phyloP scores from a whole-genome alignment of 37 sponge, comb jelly and placozoan species.

The Halichondria panicea region DNA sequence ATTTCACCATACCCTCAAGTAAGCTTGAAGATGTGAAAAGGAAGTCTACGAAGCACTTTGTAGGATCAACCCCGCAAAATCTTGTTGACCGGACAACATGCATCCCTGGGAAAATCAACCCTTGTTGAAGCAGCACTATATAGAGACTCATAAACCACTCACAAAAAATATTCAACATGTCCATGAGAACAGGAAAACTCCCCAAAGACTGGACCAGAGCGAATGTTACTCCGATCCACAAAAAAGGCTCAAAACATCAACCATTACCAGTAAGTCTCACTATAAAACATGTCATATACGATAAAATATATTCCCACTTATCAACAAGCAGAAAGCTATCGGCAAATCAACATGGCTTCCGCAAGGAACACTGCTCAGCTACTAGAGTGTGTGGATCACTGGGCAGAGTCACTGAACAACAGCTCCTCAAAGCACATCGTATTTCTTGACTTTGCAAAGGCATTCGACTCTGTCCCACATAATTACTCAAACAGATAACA shows the following conservation, averaged over 20 bases:
- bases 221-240: constrained; percentile 33
- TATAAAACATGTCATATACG: constrained; percentile 24
- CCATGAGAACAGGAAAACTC: constrained; percentile 13
- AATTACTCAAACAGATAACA: neutral
- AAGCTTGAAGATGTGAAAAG: no score
- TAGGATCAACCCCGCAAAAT: no score
- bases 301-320: constrained; percentile 1
- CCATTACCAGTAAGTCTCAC: constrained; percentile 31
- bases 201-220: constrained; percentile 50
- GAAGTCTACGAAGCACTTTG: no score
- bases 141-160: no score
- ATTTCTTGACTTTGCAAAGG: constrained; percentile 14
- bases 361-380: constrained; percentile 5
- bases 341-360: constrained; percentile 35
- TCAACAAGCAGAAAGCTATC: neutral
- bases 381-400: constrained; percentile 32
- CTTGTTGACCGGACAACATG: no score
- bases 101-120: no score
- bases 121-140: no score
- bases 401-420: constrained; percentile 23
- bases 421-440: constrained; percentile 19
- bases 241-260: constrained; percentile 17
- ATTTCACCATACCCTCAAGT: no score
- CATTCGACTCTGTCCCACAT: neutral
- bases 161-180: constrained; percentile 20